Evolutionary conservation across 2,888 invertebrate genomes (phyloP), one percentile per base, ranked within the genome.

Genomic region (Idaea dimidiata): DNA sequence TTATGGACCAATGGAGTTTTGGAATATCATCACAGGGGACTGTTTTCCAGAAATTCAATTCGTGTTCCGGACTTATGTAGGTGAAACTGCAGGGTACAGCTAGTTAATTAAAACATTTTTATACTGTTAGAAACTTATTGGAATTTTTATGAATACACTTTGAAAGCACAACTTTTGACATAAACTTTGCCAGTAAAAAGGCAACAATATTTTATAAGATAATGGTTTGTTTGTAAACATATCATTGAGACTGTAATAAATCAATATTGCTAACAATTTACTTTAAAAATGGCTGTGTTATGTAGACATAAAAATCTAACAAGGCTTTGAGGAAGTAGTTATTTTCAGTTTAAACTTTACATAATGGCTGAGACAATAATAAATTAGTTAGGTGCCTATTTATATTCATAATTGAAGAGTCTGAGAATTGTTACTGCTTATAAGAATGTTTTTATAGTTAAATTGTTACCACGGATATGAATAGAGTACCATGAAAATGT

Each of bases 151-250:
- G 43, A 43, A 43, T 7, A 10, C 14, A 43, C 10, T 43, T 14
- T 8, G 10, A 43, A 43, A 14, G 10, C 14, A 43, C 43, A 43
- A 43, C 43, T 43, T 43, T 43, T 43, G 43, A 43, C 8, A 14
- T 43, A 43, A 43, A 43, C 43, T 43, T 43, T 43, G 43, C 3
- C 43, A 43, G 14, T 43, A 43, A 43, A 43, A 43, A 43, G 14
- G 2, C 43, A 16, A 16, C 16, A 55, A 8, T 16, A 17, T 16
- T 55, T 55, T 5, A 24, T 24, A 55, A 17, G 54, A 55, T 55
- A 60, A 68, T 56, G 64, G 65, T 59, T 62, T 70, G 70, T 70
- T 70, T 68, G 67, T 70, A 68, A 70, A 70, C 68, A 70, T 66
- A 62, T 55, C 7, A 5, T 57, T 60, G n/a, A 54, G n/a, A 54